Percentiles rank a stretch among this genome's conserved stretches.
These are phyloP conservation scores for Celastrina argiolus DNA, from an alignment of 2,888 invertebrate genomes.

Conservation along the genomic window DNA sequence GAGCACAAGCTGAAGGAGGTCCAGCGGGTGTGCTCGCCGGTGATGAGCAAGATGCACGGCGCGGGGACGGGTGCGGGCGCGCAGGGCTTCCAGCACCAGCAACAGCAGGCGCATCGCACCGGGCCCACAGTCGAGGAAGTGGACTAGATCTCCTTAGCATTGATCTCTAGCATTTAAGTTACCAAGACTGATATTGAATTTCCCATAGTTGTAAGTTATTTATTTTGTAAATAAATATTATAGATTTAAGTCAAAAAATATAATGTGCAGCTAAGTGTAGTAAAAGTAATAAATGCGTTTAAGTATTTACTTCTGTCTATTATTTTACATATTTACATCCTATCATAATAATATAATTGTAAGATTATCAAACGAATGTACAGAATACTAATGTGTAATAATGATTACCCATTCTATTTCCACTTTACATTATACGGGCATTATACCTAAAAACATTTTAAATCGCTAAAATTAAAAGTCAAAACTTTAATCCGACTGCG, in stretches of 20 bases:
- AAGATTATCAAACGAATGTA: too few relatives aligned
- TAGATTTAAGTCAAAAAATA: neutral
- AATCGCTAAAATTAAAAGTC: too few relatives aligned
- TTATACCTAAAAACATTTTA: too few relatives aligned
- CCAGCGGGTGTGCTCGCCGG: conserved; percentile 72
- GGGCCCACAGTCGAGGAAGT: conserved; percentile 38
- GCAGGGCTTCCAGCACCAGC: conserved; percentile 24
- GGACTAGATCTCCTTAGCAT: conserved; percentile 27
- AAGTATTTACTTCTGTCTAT: too few relatives aligned
- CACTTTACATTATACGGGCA: too few relatives aligned
- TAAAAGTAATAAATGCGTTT: neutral
- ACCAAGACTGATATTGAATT: neutral
- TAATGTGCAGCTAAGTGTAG: conserved; percentile 1
- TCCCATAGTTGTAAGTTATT: neutral
- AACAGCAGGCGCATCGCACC: conserved; percentile 12
- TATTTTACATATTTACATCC: too few relatives aligned
- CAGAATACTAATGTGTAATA: too few relatives aligned
- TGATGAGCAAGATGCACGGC: conserved; percentile 79
- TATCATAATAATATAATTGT: too few relatives aligned
- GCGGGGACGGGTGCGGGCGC: conserved; percentile 47
- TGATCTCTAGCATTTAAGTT: neutral
- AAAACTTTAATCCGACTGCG: too few relatives aligned
- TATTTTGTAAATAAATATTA: neutral
- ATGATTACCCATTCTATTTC: too few relatives aligned
- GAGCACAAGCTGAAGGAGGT: conserved; percentile 79